phyloP scores from a whole-genome alignment of 30 jellyfish, hydroid and myxozoan genomes.

The Cassiopea andromeda region DNA sequence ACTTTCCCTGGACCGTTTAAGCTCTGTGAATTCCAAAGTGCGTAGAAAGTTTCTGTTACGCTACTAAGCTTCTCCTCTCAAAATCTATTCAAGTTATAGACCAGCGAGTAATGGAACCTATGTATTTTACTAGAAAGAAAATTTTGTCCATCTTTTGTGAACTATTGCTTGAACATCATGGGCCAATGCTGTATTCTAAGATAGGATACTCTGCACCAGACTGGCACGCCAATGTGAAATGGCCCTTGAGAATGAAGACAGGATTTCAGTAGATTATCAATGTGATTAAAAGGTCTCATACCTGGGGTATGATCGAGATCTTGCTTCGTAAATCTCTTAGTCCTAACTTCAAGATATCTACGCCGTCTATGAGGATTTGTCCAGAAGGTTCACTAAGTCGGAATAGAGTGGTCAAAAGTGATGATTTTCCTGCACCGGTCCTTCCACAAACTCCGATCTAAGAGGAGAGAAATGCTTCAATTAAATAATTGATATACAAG shows the following conservation, averaged over 20 bases:
- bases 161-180: too few relatives aligned
- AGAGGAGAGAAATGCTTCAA: neutral
- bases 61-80: too few relatives aligned
- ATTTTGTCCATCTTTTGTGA: too few relatives aligned
- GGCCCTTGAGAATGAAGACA: neutral
- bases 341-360: constrained; percentile 71
- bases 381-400: constrained; percentile 92
- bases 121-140: too few relatives aligned
- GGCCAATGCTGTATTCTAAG: too few relatives aligned
- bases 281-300: neutral
- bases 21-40: too few relatives aligned
- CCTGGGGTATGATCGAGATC: constrained; percentile 97
- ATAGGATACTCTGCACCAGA: too few relatives aligned
- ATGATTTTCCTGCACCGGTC: constrained; percentile 97
- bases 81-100: too few relatives aligned
- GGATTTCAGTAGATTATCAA: neutral
- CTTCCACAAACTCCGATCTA: constrained; percentile 97
- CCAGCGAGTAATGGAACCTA: too few relatives aligned
- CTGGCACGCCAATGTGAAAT: too few relatives aligned
- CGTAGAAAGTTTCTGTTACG: too few relatives aligned
- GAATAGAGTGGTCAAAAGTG: constrained; percentile 81
- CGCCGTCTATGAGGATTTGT: constrained; percentile 74
- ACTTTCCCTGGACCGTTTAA: too few relatives aligned
- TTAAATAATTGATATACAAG: neutral
- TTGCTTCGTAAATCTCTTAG: constrained; percentile 82